A percentile compares a stretch with the other conserved stretches of the same genome.
Evolutionary conservation across 2,888 invertebrate species (phyloP).

Genomic region (Steinernema scapterisci): DNA sequence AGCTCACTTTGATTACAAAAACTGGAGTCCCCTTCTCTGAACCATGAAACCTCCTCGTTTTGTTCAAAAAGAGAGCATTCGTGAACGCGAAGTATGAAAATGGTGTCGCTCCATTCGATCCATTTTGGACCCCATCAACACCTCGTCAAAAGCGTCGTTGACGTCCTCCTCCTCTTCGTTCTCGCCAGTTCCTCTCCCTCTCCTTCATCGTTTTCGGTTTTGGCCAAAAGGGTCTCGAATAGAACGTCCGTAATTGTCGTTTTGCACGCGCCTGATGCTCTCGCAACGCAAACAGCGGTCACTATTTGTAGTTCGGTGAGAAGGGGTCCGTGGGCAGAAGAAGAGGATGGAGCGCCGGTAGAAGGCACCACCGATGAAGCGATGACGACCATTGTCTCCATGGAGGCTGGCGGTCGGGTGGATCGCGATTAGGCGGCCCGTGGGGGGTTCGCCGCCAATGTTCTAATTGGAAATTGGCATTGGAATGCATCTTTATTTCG

Average conservation of each 20-base stretch:
- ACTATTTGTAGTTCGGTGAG: neutral
- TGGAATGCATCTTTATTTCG: slow-evolving; percentile 29
- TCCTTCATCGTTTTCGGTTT: neutral
- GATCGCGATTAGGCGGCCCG: slow-evolving; percentile 5
- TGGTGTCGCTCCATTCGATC: neutral
- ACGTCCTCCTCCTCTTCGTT: neutral
- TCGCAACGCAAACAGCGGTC: neutral
- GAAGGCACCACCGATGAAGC: too few species aligned
- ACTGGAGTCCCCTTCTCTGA: too few species aligned
- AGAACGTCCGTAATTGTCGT: slow-evolving; percentile 11
- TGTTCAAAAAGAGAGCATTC: neutral
- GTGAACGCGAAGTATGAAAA: neutral
- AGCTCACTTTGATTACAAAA: too few species aligned
- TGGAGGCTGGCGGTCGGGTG: neutral
- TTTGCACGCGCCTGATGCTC: neutral
- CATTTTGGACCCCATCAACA: slow-evolving; percentile 24
- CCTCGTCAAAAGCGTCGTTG: slow-evolving; percentile 13
- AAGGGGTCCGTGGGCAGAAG: neutral
- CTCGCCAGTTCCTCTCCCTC: neutral
- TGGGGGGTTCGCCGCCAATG: neutral
- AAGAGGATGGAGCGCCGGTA: neutral
- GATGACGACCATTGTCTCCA: too few species aligned
- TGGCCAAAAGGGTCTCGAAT: neutral
- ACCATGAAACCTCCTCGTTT: too few species aligned
- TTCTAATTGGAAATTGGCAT: slow-evolving; percentile 29